Evolutionary conservation across 1,140 invertebrate species (phyloP).

Genomic region (Drosophila tsacasi): DNA sequence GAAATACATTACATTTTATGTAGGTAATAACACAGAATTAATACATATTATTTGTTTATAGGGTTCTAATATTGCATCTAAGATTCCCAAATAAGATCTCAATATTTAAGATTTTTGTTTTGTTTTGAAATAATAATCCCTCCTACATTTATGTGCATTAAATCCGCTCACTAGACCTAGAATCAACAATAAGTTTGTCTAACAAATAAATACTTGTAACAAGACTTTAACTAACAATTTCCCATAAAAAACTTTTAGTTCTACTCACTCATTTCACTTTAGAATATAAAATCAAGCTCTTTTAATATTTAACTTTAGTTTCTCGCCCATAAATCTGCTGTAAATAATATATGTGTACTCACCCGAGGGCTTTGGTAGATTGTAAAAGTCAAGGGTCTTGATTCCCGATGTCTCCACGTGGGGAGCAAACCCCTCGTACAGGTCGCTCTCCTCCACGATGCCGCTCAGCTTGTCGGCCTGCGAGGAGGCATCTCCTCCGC

Average conservation of each 20-base stretch:
- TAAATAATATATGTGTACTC: slow-evolving; percentile 35
- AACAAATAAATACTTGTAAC: neutral
- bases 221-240: too few species aligned
- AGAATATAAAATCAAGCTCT: neutral
- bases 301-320: neutral
- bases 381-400: slow-evolving; percentile 86
- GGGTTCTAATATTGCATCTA: too few species aligned
- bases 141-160: neutral
- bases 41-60: too few species aligned
- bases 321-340: neutral
- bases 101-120: too few species aligned
- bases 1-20: neutral
- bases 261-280: neutral
- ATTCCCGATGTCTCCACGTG: slow-evolving; percentile 91
- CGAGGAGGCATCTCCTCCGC: slow-evolving; percentile 69
- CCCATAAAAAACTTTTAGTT: neutral
- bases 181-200: neutral
- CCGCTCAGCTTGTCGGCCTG: slow-evolving; percentile 85
- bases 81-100: neutral
- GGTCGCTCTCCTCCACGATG: slow-evolving; percentile 90
- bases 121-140: too few species aligned
- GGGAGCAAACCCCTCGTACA: slow-evolving; percentile 90
- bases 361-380: slow-evolving; percentile 77
- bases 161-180: too few species aligned
- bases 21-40: neutral